Evolutionary conservation across 2,113 vertebrate species (phyloP), one percentile per base, ranked within the genome.

Genomic region (Meriones unguiculatus): DNA sequence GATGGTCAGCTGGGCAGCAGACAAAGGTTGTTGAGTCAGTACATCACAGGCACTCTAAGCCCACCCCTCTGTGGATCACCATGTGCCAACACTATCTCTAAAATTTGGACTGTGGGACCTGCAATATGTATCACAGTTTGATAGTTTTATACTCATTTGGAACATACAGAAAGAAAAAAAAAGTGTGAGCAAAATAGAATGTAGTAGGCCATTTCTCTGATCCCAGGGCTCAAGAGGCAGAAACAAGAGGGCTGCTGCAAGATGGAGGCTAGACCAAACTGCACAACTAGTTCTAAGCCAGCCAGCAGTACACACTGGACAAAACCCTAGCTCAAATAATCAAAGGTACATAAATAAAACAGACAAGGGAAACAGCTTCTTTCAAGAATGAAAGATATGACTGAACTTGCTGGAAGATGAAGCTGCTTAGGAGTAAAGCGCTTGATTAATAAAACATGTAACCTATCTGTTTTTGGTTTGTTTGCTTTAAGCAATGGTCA

Each of bases 401-500:
- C 52, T 87, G 28, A 87, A 69, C 13, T 91, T 88, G 67, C 62
- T 57, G 5, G 46, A 89, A 73, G 67, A 75, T n/a, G 54, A 78
- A 62, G 32, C 82, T 57, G 64, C 87, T 38, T 75, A 93, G 77
- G 67, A 87, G 59, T 2, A 30, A 3, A 89, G 10, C 32, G 77
- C 54, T 46, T 46, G 13, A 91, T 69, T 85, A 46, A 95, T 69
- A 81, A 85, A 94, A 88, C 75, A 18, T n/a, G 10, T 5, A 46
- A 57, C 57, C 28, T 46, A 15, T 35, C 77, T 95, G 41, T 78
- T 91, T 65, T 64, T 7, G 24, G 1, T 46, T 87, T 90, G 18
- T 76, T 73, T 92, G 69, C 50, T 93, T 91, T 76, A 89, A 89
- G 80, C 78, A 89, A 73, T 15, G 10, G 4, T 85, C 82, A 93